Evolutionary conservation across 2,113 vertebrate genomes (phyloP), one percentile per base, ranked within the genome.

Genomic region (Rhineura floridana): DNA sequence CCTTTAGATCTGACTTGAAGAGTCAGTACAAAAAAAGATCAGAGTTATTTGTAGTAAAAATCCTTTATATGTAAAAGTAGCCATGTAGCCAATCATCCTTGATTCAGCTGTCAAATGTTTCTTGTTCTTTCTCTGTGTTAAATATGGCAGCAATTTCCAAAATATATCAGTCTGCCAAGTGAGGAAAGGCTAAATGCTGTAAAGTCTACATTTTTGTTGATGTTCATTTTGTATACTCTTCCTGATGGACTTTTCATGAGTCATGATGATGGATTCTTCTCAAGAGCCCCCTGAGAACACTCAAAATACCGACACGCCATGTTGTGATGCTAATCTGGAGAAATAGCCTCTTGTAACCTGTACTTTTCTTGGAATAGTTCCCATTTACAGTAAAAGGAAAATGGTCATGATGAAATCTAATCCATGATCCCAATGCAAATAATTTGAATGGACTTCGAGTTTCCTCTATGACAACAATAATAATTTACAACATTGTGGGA

Each of bases 361-460:
- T 73, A 72, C 90, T 93, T 92, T 93, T 84, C 82, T 91, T 92
- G 79, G 81, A 92, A 50, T 62, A 86, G 46, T 42, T 94, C 46
- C 55, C 50, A 28, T 84, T 86, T 63, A 42, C 17, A 75, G n/a
- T 81, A 42, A 63, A 39, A 65, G n/a, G 13, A 52, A 80, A 76
- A 25, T 48, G 55, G 28, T 85, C 11, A 30, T 39, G 36, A 11
- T 25, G 88, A 81, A 87, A 12, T 48, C 17, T 55, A 88, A 81
- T 39, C 39, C 33, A 67, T 86, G 81, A 72, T 86, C 50, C 79
- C 3, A 75, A 62, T 42, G 70, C 80, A 84, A 87, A 80, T 55
- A 0, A 0, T 89, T 82, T 88, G 21, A 62, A 13, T 39, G 62
- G 62, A 42, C 63, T 81, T 84, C 33, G 33, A 46, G 84, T n/a